Evolutionary conservation across 2,797 vertebrate species (phyloP).

Genomic region (Sebastes wilsoni): DNA sequence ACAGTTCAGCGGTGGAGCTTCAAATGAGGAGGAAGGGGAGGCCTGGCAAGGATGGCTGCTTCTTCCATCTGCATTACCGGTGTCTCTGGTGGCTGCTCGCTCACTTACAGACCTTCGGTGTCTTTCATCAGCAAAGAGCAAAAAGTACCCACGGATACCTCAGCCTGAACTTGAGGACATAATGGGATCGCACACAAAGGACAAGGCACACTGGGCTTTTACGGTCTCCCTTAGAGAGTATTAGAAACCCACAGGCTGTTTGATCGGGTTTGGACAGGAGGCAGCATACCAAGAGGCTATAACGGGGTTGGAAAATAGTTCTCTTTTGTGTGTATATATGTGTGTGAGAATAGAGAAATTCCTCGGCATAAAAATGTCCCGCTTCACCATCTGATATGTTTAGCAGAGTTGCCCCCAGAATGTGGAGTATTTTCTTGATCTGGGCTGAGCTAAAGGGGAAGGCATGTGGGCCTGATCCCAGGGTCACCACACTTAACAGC

Average conservation of each 20-base stretch:
- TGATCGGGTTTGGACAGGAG: conserved; percentile 19
- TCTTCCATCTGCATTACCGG: conserved; percentile 48
- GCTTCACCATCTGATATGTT: conserved; percentile 60
- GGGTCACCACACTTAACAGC: conserved; percentile 45
- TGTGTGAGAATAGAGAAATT: conserved; percentile 46
- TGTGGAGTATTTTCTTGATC: conserved; percentile 59
- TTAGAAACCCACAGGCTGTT: conserved; percentile 32
- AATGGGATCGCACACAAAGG: conserved; percentile 41
- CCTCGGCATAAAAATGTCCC: conserved; percentile 22
- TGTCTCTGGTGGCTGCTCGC: conserved; percentile 25
- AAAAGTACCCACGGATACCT: conserved; percentile 10
- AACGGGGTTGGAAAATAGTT: conserved; percentile 41
- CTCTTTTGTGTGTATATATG: neutral
- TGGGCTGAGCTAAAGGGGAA: conserved; percentile 66
- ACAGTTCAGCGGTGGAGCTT: conserved; percentile 53
- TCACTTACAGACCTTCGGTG: conserved; percentile 17
- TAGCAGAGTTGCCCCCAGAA: conserved; percentile 65
- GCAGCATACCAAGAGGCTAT: conserved; percentile 15
- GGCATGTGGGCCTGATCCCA: conserved; percentile 55
- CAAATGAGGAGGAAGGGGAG: conserved; percentile 53
- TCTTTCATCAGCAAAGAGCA: conserved; percentile 40
- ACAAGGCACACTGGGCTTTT: conserved; percentile 16
- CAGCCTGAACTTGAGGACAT: conserved; percentile 3
- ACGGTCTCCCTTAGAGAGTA: conserved; percentile 53
- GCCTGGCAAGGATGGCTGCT: conserved; percentile 31